These are phyloP conservation scores for Heliconius hortense DNA, from an alignment of 2,888 invertebrate genomes.

Conservation along the genomic window DNA sequence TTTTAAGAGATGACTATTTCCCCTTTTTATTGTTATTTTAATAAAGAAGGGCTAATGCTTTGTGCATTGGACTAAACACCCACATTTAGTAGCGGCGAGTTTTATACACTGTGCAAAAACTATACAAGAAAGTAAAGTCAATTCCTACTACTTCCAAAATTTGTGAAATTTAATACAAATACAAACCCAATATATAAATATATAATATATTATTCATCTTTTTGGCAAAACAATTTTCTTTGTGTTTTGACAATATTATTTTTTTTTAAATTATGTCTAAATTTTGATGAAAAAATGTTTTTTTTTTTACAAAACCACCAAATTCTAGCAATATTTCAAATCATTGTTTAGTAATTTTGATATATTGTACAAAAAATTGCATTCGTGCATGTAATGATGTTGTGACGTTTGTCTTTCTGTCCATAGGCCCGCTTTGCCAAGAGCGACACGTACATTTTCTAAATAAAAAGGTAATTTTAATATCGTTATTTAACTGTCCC, in stretches of 20 bases:
- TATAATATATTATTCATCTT: background rate
- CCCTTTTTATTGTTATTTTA: background rate
- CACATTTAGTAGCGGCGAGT: background rate
- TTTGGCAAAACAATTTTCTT: background rate
- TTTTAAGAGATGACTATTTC: background rate
- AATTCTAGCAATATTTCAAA: background rate
- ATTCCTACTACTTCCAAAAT: background rate
- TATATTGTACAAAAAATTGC: background rate
- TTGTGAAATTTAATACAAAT: background rate
- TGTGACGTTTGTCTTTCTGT: conserved; percentile 81
- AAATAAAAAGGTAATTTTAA: conserved; percentile 78
- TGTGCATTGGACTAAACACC: background rate
- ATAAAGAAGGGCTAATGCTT: background rate
- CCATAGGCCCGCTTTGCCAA: conserved; percentile 88
- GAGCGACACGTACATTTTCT: conserved; percentile 95
- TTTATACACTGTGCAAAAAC: background rate
- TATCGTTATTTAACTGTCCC: conserved; percentile 52
- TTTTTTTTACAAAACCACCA: no score
- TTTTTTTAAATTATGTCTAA: background rate
- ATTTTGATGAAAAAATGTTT: no score
- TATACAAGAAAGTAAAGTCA: background rate
- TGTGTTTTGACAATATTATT: background rate
- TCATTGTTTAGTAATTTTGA: no score
- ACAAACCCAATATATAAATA: background rate
- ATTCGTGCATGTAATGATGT: conserved; percentile 63